Percentiles rank a stretch among this genome's conserved stretches.
Conservation (phyloP, 1,140 invertebrate genomes). For the Hypothenemus hampei region DNA sequence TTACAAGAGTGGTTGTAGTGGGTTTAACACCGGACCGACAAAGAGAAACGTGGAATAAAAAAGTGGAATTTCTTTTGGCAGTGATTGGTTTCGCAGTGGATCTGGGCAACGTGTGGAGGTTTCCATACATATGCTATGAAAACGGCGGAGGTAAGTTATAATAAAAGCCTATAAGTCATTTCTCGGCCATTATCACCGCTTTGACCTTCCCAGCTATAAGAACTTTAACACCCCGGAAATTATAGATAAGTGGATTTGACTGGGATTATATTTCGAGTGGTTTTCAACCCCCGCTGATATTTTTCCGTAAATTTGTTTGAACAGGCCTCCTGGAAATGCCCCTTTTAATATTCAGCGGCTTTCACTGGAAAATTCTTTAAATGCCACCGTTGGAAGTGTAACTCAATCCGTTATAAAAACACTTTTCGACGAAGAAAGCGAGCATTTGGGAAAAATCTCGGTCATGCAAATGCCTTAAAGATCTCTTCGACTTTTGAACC, state of each 20-base stretch:
- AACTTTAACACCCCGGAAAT: background rate
- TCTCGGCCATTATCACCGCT: too few relatives aligned
- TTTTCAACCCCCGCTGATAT: background rate
- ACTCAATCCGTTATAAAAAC: background rate
- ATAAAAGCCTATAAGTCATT: too few relatives aligned
- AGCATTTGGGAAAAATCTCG: background rate
- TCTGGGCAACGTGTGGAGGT: constrained; percentile 75
- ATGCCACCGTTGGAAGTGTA: background rate
- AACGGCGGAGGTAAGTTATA: constrained; percentile 72
- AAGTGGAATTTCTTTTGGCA: constrained; percentile 82
- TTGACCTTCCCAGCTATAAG: too few relatives aligned
- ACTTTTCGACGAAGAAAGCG: background rate
- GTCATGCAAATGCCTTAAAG: background rate
- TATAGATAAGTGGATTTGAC: constrained; percentile 3
- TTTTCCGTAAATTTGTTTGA: constrained; percentile 11
- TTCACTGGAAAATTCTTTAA: too few relatives aligned
- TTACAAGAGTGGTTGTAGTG: constrained; percentile 55
- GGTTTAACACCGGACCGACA: constrained; percentile 56
- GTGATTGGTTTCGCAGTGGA: constrained; percentile 86
- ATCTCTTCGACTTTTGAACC: background rate
- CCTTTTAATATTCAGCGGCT: constrained; percentile 7
- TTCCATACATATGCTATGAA: constrained; percentile 77
- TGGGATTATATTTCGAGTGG: constrained; percentile 4
- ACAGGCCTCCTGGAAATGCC: background rate
- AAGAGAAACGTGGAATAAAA: constrained; percentile 73